A percentile compares a stretch with the other conserved stretches of the same genome.
Conservation (phyloP, 2,113 vertebrate genomes). For the Rhagologus leucostigma region DNA sequence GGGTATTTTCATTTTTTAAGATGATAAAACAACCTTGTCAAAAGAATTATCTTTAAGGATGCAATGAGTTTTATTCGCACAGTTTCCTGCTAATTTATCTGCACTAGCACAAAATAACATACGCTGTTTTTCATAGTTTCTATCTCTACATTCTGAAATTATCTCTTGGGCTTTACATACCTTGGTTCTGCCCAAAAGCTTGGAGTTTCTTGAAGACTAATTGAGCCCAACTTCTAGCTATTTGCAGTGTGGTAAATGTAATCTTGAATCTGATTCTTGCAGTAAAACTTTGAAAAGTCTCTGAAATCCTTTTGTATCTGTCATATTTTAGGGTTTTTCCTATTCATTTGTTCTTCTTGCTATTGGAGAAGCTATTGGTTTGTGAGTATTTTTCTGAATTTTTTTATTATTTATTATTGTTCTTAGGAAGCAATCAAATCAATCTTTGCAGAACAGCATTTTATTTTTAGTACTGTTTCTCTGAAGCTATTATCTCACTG, state of each 20-base stretch:
- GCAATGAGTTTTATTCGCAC: neutral
- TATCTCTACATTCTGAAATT: neutral
- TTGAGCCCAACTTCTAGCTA: neutral
- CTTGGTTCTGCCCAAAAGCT: neutral
- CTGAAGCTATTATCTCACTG: slow-evolving; percentile 18
- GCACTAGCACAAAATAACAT: neutral
- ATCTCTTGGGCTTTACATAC: neutral
- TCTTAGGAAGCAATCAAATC: neutral
- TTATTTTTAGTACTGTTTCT: slow-evolving; percentile 27
- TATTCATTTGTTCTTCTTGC: neutral
- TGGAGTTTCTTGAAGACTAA: neutral
- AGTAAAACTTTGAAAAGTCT: neutral
- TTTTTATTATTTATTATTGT: slow-evolving; percentile 9
- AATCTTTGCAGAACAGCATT: neutral
- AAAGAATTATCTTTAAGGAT: neutral
- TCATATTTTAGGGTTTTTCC: neutral
- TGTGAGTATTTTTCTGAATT: neutral
- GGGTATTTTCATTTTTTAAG: neutral
- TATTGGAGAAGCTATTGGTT: neutral
- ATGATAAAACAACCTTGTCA: neutral
- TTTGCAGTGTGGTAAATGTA: neutral
- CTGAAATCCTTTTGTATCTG: neutral
- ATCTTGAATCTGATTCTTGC: neutral
- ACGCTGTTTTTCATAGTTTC: neutral
- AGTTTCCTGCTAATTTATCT: neutral